Percentiles rank a stretch among this genome's conserved stretches.
phyloP scores from a whole-genome alignment of 2,888 invertebrate genomes.

The Chrysolina haemoptera region DNA sequence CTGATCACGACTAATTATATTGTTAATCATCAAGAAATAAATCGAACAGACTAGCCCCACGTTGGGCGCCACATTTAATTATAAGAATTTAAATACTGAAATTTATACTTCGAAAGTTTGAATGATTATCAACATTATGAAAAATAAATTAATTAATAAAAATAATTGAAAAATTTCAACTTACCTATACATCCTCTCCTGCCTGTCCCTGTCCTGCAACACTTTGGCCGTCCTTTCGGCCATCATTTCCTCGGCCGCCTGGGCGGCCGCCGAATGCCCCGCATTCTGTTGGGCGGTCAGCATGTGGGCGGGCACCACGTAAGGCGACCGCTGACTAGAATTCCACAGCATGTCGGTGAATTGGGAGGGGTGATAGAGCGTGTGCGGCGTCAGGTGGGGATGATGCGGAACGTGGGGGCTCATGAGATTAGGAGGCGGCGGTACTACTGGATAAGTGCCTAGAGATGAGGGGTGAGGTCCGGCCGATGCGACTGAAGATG shows the following conservation, averaged over 20 bases:
- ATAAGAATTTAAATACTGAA: too few relatives aligned
- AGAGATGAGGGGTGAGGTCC: constrained; percentile 59
- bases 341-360: constrained; percentile 75
- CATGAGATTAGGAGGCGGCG: constrained; percentile 68
- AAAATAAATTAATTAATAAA: neutral
- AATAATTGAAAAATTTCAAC: constrained; percentile 51
- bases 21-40: too few relatives aligned
- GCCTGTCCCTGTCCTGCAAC: constrained; percentile 76
- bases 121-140: too few relatives aligned
- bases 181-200: constrained; percentile 79
- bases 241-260: constrained; percentile 70
- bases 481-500: constrained; percentile 45
- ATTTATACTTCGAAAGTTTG: too few relatives aligned
- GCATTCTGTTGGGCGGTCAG: constrained; percentile 43
- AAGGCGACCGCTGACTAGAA: constrained; percentile 49
- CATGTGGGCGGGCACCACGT: constrained; percentile 49
- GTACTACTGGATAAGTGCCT: constrained; percentile 57
- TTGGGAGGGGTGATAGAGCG: constrained; percentile 64
- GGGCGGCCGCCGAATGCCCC: constrained; percentile 50
- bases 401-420: constrained; percentile 63
- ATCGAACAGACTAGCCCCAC: neutral
- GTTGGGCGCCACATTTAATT: neutral
- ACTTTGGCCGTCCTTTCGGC: constrained; percentile 71
- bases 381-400: constrained; percentile 61
- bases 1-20: too few relatives aligned